Evolutionary conservation across 2,888 invertebrate species (phyloP).

Genomic region (Didymodactylos carnosus): DNA sequence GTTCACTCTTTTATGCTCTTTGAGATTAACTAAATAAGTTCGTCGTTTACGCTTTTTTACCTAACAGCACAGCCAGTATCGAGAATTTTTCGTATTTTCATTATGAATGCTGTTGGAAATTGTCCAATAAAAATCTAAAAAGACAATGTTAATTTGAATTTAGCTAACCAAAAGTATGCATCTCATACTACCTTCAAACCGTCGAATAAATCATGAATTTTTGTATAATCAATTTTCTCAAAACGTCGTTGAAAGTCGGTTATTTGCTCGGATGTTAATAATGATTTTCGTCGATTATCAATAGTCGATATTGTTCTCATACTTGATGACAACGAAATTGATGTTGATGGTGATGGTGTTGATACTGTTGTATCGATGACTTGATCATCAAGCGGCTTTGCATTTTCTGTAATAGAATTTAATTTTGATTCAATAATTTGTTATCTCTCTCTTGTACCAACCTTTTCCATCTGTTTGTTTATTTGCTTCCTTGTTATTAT

Average conservation of each 20-base stretch:
- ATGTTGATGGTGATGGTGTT: background rate
- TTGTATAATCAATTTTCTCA: background rate
- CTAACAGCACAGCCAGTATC: background rate
- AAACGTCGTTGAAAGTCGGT: background rate
- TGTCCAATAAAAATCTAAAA: background rate
- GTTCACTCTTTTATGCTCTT: no score
- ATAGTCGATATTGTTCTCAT: no score
- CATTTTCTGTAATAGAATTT: background rate
- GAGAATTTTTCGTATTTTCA: background rate
- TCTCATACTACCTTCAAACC: background rate
- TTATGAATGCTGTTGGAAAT: background rate
- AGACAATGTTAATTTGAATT: no score
- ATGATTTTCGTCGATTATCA: background rate
- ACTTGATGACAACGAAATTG: no score
- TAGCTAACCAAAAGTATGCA: background rate
- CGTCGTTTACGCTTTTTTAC: no score
- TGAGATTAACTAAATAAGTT: no score
- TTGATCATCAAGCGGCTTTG: background rate
- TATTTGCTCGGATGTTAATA: background rate
- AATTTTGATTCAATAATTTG: background rate
- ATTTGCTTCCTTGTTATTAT: background rate
- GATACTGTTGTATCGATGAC: no score
- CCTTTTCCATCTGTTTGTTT: no score
- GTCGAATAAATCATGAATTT: background rate
- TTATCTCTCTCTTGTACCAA: background rate